These are phyloP conservation scores for Drosophila lini DNA, from an alignment of 1,140 invertebrate species.

Conservation along the genomic window DNA sequence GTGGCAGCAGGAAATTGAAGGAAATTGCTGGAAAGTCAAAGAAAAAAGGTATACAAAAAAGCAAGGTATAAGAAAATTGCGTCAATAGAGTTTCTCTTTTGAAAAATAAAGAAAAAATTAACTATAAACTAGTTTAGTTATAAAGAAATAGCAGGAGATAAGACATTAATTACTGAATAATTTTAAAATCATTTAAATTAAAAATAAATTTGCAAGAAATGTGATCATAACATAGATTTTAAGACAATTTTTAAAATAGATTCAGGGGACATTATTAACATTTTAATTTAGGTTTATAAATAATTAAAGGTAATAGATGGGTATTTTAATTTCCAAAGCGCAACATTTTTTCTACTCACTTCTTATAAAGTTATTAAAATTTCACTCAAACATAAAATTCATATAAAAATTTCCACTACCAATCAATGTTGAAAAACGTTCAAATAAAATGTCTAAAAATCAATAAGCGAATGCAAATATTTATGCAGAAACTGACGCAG, in stretches of 20 bases:
- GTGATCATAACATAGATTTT: no score
- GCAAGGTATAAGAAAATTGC: not conserved
- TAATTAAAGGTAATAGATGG: not conserved
- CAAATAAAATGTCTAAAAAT: conserved; percentile 23
- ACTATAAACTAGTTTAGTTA: accelerated
- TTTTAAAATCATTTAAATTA: not conserved
- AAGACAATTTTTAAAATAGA: not conserved
- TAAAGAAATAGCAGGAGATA: no score
- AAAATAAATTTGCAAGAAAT: not conserved
- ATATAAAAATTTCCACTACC: conserved; percentile 1
- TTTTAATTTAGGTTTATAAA: not conserved
- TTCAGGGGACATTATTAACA: no score
- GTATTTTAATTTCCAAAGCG: not conserved
- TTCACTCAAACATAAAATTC: not conserved
- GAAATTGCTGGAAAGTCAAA: conserved; percentile 22
- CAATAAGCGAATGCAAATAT: conserved; percentile 55
- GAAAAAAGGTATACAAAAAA: not conserved
- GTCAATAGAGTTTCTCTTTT: not conserved
- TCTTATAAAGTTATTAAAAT: not conserved
- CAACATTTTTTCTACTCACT: not conserved
- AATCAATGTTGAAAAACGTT: conserved; percentile 6
- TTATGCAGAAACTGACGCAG: conserved; percentile 48
- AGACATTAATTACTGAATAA: not conserved
- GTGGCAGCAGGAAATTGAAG: conserved; percentile 8
- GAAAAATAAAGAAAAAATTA: not conserved